Conservation (phyloP, 2,113 vertebrate genomes). For the Odocoileus hemionus region DNA sequence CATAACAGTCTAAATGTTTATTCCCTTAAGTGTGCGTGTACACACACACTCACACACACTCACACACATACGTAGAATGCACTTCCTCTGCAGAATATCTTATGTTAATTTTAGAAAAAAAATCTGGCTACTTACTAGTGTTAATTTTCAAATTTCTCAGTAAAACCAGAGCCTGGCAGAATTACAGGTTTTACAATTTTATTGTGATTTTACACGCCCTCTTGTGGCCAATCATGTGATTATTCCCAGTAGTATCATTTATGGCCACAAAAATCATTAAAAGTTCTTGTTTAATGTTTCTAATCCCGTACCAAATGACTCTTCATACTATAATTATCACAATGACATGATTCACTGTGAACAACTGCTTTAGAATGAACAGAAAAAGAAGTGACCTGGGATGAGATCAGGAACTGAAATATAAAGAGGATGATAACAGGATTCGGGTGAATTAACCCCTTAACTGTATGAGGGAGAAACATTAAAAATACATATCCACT, state of each 20-base stretch:
- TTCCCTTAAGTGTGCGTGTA: conserved; percentile 61
- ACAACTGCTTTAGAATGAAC: not conserved
- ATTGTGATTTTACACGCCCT: conserved; percentile 82
- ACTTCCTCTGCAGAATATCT: conserved; percentile 73
- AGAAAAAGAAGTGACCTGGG: not conserved
- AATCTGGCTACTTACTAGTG: conserved; percentile 71
- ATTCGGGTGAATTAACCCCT: not conserved
- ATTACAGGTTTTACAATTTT: conserved; percentile 72
- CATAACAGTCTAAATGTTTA: conserved; percentile 71
- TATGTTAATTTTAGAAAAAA: conserved; percentile 77
- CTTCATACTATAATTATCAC: not conserved
- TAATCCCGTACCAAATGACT: conserved; percentile 19
- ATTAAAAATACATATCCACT: not conserved
- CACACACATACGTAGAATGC: conserved; percentile 67
- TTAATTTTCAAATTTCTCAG: conserved; percentile 76
- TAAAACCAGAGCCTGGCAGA: conserved; percentile 73
- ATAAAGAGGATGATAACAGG: not conserved
- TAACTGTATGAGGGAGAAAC: not conserved
- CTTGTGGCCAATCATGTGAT: conserved; percentile 80
- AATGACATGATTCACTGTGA: not conserved
- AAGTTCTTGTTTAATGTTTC: not conserved
- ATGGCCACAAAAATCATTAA: not conserved
- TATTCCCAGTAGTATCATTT: conserved; percentile 28
- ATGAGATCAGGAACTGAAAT: not conserved
- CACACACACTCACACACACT: conserved; percentile 36